Percentiles rank a stretch among this genome's conserved stretches.
phyloP scores from a whole-genome alignment of 2,888 invertebrate genomes.

The Byasa hedistus region DNA sequence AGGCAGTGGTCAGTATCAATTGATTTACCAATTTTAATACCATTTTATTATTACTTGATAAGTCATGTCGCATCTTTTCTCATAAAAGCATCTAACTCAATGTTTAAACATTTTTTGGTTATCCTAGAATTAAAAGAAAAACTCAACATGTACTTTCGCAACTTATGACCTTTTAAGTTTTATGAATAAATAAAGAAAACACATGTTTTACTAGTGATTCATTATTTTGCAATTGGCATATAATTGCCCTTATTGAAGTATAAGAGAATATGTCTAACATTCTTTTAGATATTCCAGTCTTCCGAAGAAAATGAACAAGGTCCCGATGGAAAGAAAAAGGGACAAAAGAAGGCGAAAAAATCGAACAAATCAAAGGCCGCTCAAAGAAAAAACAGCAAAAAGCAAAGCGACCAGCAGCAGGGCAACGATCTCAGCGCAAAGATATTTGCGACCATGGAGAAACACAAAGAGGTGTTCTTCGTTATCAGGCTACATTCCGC shows the following conservation, averaged over 20 bases:
- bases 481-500: constrained; percentile 98
- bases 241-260: constrained; percentile 6
- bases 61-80: no score
- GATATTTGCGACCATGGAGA: constrained; percentile 99
- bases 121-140: no score
- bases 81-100: no score
- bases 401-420: constrained; percentile 95
- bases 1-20: constrained; percentile 87
- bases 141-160: neutral
- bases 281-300: constrained; percentile 87
- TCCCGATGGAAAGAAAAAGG: constrained; percentile 96
- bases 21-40: neutral
- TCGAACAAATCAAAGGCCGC: constrained; percentile 98
- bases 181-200: neutral
- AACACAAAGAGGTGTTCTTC: constrained; percentile 99
- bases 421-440: constrained; percentile 98
- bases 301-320: constrained; percentile 91
- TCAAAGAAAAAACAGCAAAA: constrained; percentile 97
- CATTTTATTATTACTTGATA: no score
- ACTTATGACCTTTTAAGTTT: neutral
- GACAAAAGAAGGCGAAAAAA: constrained; percentile 98
- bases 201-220: neutral
- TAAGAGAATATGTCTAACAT: constrained; percentile 44
- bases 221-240: neutral
- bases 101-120: no score